A percentile compares a stretch with the other conserved stretches of the same genome.
These are phyloP conservation scores for Choloepus hoffmanni DNA, from an alignment of 2,113 vertebrate genomes.

Conservation along the genomic window DNA sequence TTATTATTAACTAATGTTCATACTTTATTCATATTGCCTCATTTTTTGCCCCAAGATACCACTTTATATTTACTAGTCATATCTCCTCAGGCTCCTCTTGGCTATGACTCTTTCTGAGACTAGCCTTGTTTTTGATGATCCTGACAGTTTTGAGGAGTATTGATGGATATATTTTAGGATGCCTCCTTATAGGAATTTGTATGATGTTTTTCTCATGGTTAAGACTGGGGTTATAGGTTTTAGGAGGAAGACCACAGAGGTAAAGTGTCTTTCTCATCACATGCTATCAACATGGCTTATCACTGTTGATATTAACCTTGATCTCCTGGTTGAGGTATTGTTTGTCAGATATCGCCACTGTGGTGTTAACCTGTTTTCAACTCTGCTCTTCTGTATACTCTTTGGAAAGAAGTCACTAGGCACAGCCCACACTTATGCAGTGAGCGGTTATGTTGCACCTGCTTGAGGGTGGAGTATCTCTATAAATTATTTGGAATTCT, in stretches of 20 bases:
- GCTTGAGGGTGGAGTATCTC: not conserved
- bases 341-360: too few relatives aligned
- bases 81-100: not conserved
- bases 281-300: not conserved
- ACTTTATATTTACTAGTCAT: not conserved
- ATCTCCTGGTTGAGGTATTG: not conserved
- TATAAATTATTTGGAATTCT: not conserved
- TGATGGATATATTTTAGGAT: not conserved
- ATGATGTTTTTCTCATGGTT: not conserved
- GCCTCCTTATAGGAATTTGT: not conserved
- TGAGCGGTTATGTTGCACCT: not conserved
- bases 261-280: not conserved
- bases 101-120: not conserved
- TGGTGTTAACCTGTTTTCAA: not conserved
- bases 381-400: not conserved
- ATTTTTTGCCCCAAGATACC: conserved; percentile 5
- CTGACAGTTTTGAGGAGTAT: not conserved
- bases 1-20: conserved; percentile 50
- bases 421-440: not conserved
- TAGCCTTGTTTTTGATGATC: not conserved
- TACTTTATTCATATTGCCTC: not conserved
- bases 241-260: not conserved
- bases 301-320: not conserved
- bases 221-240: not conserved
- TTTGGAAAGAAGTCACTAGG: not conserved